phyloP scores from a whole-genome alignment of 2,797 vertebrate genomes.

The Sebastiscus tertius region DNA sequence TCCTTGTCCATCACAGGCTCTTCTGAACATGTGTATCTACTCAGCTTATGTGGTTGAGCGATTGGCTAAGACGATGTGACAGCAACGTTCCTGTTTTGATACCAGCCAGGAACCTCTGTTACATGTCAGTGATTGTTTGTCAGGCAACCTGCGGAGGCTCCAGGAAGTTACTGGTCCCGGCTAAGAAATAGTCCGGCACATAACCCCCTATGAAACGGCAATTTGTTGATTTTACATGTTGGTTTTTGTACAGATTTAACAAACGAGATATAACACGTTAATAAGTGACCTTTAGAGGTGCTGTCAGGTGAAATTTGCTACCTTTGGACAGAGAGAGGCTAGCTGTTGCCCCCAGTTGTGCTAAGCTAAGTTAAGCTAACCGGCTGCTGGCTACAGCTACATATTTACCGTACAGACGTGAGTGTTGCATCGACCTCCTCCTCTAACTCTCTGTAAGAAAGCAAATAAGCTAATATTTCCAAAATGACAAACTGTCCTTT shows the following conservation, averaged over 20 bases:
- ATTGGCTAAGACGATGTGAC: not conserved
- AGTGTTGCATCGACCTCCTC: too few relatives aligned
- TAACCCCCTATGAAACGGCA: accelerated
- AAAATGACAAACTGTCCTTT: too few relatives aligned
- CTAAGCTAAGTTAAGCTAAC: too few relatives aligned
- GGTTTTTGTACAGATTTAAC: not conserved
- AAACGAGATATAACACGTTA: not conserved
- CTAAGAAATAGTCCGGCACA: too few relatives aligned
- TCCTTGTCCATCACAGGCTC: conserved; percentile 9
- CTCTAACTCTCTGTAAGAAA: too few relatives aligned
- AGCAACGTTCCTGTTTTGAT: not conserved
- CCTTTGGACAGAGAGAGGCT: accelerated
- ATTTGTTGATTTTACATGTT: not conserved
- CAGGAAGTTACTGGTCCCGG: too few relatives aligned
- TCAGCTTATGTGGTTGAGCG: too few relatives aligned
- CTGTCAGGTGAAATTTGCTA: not conserved
- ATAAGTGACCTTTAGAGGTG: not conserved
- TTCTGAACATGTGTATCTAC: too few relatives aligned
- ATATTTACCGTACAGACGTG: too few relatives aligned
- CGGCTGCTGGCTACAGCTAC: too few relatives aligned
- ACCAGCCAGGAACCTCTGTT: conserved; percentile 16
- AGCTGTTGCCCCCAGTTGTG: too few relatives aligned
- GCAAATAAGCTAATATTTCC: too few relatives aligned
- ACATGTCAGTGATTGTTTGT: conserved; percentile 34
- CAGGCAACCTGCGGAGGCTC: not conserved